Conservation (phyloP, 2,797 vertebrate genomes). For the Anabacerthia variegaticeps region DNA sequence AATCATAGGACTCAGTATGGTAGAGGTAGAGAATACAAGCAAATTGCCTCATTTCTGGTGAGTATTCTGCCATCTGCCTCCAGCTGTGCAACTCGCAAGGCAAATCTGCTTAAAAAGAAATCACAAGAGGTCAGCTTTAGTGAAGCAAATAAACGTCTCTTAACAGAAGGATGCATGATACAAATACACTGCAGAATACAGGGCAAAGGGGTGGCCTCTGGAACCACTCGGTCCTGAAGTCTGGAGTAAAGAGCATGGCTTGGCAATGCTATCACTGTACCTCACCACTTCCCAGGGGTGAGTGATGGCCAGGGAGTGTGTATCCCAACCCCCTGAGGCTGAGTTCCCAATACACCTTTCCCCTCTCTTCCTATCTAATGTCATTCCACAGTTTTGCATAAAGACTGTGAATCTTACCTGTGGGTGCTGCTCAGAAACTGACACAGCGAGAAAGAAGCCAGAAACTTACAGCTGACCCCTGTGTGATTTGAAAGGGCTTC, state of each 20-base stretch:
- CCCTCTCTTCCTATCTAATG: too few species aligned
- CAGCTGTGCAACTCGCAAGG: slow-evolving; percentile 55
- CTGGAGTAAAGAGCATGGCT: neutral
- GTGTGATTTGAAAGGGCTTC: neutral
- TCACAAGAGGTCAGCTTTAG: neutral
- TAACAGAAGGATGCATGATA: neutral
- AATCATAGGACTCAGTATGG: slow-evolving; percentile 58
- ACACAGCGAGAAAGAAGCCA: neutral
- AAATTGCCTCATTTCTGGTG: slow-evolving; percentile 69
- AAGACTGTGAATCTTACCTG: neutral
- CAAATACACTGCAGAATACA: neutral
- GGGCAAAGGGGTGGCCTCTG: neutral
- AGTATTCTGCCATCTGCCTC: slow-evolving; percentile 62
- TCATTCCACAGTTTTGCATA: neutral
- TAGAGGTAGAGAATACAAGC: slow-evolving; percentile 67
- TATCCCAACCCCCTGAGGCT: neutral
- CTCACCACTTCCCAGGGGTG: neutral
- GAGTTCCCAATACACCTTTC: neutral
- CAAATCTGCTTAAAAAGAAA: slow-evolving; percentile 59
- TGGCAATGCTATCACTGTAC: rapidly evolving
- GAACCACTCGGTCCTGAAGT: neutral
- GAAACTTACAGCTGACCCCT: neutral
- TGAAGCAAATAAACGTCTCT: neutral
- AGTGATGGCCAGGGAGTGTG: neutral
- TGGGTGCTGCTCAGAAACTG: neutral